Evolutionary conservation across 2,113 vertebrate genomes (phyloP).

Genomic region (Puffinus mauretanicus): DNA sequence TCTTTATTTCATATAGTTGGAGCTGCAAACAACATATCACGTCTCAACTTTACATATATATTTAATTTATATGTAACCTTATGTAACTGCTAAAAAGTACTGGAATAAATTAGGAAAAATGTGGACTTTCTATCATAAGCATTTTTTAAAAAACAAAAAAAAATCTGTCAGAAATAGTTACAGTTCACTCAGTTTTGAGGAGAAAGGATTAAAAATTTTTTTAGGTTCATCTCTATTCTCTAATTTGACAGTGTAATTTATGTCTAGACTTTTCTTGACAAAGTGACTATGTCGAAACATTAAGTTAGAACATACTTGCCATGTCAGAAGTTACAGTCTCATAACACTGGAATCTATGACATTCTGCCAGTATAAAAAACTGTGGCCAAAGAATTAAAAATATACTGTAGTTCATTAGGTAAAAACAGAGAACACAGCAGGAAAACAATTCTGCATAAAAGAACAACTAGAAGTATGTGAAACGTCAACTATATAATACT

Average conservation of each 20-base stretch:
- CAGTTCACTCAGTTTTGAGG: neutral
- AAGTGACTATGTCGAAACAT: neutral
- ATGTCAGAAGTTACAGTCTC: neutral
- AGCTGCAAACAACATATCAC: neutral
- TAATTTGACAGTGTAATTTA: neutral
- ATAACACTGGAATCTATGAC: neutral
- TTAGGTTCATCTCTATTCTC: neutral
- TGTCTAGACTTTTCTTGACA: neutral
- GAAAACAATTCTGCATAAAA: neutral
- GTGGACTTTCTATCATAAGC: neutral
- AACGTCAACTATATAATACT: neutral
- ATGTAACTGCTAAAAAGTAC: neutral
- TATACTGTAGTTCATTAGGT: neutral
- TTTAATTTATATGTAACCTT: neutral
- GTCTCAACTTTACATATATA: neutral
- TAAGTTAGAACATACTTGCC: neutral
- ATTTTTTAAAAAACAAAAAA: neutral
- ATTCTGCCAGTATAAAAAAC: neutral
- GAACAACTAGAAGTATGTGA: neutral
- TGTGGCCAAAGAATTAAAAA: neutral
- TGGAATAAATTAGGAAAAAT: neutral
- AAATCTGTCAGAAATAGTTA: neutral
- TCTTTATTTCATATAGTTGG: neutral
- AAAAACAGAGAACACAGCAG: neutral
- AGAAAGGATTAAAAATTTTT: neutral